Base-by-base conservation (phyloP, 2,888 invertebrate genomes). In the Nasonovia ribisnigri region DNA sequence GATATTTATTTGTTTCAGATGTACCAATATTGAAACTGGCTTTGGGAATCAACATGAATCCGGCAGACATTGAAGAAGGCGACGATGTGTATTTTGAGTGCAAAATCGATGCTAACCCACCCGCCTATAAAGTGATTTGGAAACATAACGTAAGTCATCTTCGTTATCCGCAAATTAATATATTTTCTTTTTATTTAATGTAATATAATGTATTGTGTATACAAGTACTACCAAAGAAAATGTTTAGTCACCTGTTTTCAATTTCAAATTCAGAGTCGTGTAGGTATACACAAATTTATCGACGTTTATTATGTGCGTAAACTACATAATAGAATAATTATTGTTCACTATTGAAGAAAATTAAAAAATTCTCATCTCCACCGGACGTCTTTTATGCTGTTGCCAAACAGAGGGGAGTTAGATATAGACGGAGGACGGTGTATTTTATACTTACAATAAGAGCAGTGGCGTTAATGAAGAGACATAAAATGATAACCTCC, bases 31-130 rank as follows among this genome's bases (percentile, higher is more conserved):
- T 97, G 95, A 97, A 96, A 95, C 96, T 98, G 95, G 96, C 97
- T 95, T 96, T 98, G 95, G 98, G 98, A 94, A 97, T 97, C 94
- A 97, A 97, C 96, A 96, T 98, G 95, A 97, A 97, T 96, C 97
- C 97, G 1, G 97, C 97, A 95, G 97, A 97, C 96, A 98, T 98
- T 95, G 97, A 97, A 95, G 98, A 98, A 96, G 97, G 97, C 94
- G 97, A 97, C 95, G 97, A 98, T 96, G 97, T 97, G 95, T 97
- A 97, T 96, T 97, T 98, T 95, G 97, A 97, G 96, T 98, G 98
- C 96, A 97, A 97, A 96, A 97, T 98, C 95, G 96, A 97, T 95
- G 97, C 98, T 95, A 98, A 98, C 96, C 98, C 98, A 29, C 96
- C 96, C 95, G 97, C 97, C 95, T 97, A 98, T 96, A 97, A 97